Percentiles rank a stretch among this genome's conserved stretches.
phyloP scores from a whole-genome alignment of 2,888 invertebrate genomes.

The Drosophila setosimentum region DNA sequence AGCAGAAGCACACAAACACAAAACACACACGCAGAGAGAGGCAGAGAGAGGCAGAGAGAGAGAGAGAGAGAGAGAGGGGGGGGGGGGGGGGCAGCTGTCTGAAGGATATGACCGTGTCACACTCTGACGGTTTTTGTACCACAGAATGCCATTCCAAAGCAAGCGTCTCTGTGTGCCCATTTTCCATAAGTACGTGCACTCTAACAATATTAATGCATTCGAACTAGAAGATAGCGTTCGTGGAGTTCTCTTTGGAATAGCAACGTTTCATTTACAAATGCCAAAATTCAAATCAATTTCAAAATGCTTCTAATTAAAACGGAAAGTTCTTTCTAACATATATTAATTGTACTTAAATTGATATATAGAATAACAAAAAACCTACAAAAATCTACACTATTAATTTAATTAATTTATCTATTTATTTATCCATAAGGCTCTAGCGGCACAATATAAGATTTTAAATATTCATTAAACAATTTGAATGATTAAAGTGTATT shows the following conservation, averaged over 20 bases:
- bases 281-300: not conserved
- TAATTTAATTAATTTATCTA: no score
- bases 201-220: slow-evolving; percentile 5
- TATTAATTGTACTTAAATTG: not conserved
- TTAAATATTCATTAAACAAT: not conserved
- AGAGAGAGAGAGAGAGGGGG: not conserved
- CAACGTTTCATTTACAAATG: not conserved
- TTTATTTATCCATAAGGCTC: no score
- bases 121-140: slow-evolving; percentile 72
- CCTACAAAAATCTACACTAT: not conserved
- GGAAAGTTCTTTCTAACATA: not conserved
- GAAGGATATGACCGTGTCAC: slow-evolving; percentile 80
- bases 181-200: slow-evolving; percentile 35
- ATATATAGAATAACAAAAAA: not conserved
- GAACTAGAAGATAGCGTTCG: not conserved
- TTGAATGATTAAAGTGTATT: slow-evolving; percentile 8
- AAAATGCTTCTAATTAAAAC: not conserved
- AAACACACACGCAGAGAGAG: not conserved
- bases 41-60: no score
- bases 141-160: slow-evolving; percentile 56
- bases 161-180: slow-evolving; percentile 37
- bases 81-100: slow-evolving; percentile 38
- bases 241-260: not conserved
- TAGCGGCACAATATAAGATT: no score
- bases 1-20: slow-evolving; percentile 14